These are phyloP conservation scores for Platycheirus rosarum DNA, from an alignment of 2,888 invertebrate genomes.

Conservation along the genomic window DNA sequence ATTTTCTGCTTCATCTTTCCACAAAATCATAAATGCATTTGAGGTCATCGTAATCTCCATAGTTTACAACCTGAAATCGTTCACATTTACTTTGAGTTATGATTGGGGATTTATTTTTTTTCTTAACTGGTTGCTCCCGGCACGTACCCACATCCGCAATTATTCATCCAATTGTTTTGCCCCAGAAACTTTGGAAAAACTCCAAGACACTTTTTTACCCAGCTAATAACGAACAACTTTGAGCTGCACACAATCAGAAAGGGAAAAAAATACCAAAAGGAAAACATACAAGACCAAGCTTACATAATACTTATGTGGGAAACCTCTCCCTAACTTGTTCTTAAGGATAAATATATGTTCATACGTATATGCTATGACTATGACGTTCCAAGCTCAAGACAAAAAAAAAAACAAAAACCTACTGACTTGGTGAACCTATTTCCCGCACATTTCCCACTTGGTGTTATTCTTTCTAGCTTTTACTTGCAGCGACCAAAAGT, in stretches of 20 bases:
- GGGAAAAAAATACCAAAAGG: slow-evolving; percentile 9
- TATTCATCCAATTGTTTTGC: slow-evolving; percentile 38
- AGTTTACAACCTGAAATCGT: slow-evolving; percentile 8
- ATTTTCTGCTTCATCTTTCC: too few species aligned
- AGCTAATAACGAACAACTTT: slow-evolving; percentile 36
- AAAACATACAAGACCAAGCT: slow-evolving; percentile 28
- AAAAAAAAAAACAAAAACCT: slow-evolving; percentile 26
- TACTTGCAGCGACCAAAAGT: slow-evolving; percentile 18
- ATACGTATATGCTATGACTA: background rate
- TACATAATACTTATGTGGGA: slow-evolving; percentile 23
- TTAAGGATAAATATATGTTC: background rate
- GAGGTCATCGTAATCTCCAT: background rate
- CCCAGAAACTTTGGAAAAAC: slow-evolving; percentile 35
- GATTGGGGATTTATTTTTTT: slow-evolving; percentile 3
- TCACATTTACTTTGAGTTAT: background rate
- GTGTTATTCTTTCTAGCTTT: slow-evolving; percentile 24
- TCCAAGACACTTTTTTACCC: slow-evolving; percentile 32
- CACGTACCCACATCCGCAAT: slow-evolving; percentile 2
- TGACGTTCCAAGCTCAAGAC: background rate
- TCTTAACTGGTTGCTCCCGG: background rate
- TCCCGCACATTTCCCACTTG: slow-evolving; percentile 7
- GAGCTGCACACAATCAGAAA: slow-evolving; percentile 6
- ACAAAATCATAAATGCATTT: background rate
- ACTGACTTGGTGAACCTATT: slow-evolving; percentile 49
- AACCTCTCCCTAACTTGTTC: slow-evolving; percentile 1